Base-by-base conservation (phyloP, 2,888 invertebrate species). In the Pemphredon lugubris region DNA sequence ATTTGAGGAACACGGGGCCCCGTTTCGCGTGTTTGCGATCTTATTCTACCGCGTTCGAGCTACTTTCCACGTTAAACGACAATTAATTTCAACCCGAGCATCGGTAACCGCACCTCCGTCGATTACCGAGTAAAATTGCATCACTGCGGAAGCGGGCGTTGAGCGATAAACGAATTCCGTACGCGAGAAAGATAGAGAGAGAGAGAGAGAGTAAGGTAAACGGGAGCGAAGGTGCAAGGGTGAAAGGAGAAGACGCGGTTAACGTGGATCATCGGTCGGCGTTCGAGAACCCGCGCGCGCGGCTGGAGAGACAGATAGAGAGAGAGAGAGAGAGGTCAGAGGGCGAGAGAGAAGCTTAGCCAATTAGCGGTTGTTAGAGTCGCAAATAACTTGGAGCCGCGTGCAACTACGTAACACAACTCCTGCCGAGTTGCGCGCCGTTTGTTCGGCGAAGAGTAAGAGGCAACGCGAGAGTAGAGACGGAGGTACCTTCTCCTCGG, bases 311-410 rank as follows among this genome's bases (percentile, higher is more conserved):
- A 39, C 30, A 34, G 37, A 2, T 6, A 37, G 51, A 20, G 9
- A 37, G 20, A 37, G 37, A 6, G 37, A 37, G 16, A 37, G 21
- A 26, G 21, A 51, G 50, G 20, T 4, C 14, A 2, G 37, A 18
- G 18, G 9, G 7, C 6, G 16, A n/a, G 18, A 44, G 63, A 67
- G 58, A 70, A 69, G 63, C 55, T 65, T 68, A 71, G 81, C 80
- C 84, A 82, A 86, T 86, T 86, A 85, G 75, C 77, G 79, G 82
- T 85, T 83, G 85, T 86, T 84, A 81, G 77, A 81, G 84, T 84
- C 82, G 84, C 83, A 82, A 86, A 85, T 84, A 85, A 84, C 78
- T 83, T 68, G 70, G 61, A 72, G 69, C 69, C 75, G 55, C 60
- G 76, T 73, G 77, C 48, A 18, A 32, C 40, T 51, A 13, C 47